Base-by-base conservation (phyloP, 2,888 invertebrate genomes). In the Caenorhabditis sp. region DNA sequence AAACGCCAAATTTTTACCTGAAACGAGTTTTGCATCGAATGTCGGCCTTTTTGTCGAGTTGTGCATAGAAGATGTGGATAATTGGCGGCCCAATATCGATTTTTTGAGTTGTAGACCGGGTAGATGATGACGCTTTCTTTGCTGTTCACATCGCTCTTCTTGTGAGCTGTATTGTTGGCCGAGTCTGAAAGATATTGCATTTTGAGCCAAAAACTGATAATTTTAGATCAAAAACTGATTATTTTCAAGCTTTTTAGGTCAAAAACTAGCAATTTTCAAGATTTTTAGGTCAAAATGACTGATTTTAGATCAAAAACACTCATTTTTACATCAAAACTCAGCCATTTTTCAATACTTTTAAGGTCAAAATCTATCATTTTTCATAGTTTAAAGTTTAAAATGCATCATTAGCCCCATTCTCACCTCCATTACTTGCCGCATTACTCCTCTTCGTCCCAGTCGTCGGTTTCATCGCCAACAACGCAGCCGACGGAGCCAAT, bases 11-110 rank as follows among this genome's bases (percentile, higher is more conserved):
- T n/a, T 8, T 50, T 36, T 49, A 76, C 81, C 61, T 82, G 82
- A 67, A 72, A 83, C 1, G 84, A 84, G 58, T 70, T 84, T 67
- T 83, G 80, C 21, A 78, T 76, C 26, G 82, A 83, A 38, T 81
- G 79, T 52, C 82, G 67, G 25, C 84, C 86, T 62, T 86, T 86
- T 66, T 86, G 86, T 58, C 87, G 57, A 17, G 87, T 86, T 0
- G 87, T 86, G 63, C 87, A 86, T 43, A 86, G 70, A 1, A 86
- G 70, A 69, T 86, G 86, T 7, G 86, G 85, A 70, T 86, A 87
- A 8, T 78, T 85, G n/a, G 87, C 87, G 10, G 81, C 81, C 86
- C 86, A 86, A 43, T 83, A 85, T 49, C 81, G 60, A 61, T 84
- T 78, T 67, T 85, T 84, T 5, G 70, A 59, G 62, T 85, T 83